Base-by-base conservation (phyloP, 2,888 invertebrate genomes). In the Bugula neritina region DNA sequence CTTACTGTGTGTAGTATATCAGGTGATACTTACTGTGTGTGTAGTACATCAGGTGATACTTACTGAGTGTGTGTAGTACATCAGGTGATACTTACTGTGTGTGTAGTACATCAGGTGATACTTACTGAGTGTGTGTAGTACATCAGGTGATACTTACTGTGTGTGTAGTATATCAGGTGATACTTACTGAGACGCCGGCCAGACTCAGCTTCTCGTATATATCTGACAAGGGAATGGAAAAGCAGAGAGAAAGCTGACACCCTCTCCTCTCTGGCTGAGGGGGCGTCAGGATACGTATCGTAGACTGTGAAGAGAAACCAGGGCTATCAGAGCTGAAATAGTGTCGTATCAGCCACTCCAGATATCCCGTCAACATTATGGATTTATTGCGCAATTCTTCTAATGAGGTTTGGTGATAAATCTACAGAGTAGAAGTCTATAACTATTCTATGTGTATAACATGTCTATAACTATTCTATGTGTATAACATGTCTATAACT, bases 221-320 rank as follows among this genome's bases (percentile, higher is more conserved):
- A n/a, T 78, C 71, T 5, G 79, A 77, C 3, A 86, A 80, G 23
- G 84, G 80, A 54, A 82, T 75, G 21, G 83, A 83, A 77, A 87
- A 87, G 31, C 80, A 80, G 58, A 88, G 75, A 1, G 87, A 87
- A 35, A 88, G 80, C 76, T 87, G 87, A 71, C 85, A 84, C 1
- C 88, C 88, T 72, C 88, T 76, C 75, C 86, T 81, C 1, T 79
- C 79, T 1, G 86, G 85, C 76, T 87, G 84, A 23, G 78, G 75
- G 0, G 88, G 88, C 0, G 88, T 88, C 29, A 88, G 81, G 35
- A 87, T 85, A 13, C 82, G 77, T 27, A 84, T 80, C 72, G 76
- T 77, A 10, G 72, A 74, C 43, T 21, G 13, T 17, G 54, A n/a
- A 21, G 58, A 27, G 52, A 13, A 29, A 25, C 13, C 25, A 3